Evolutionary conservation across 2,888 invertebrate species (phyloP).

Genomic region (Rotaria magnacalcarata): DNA sequence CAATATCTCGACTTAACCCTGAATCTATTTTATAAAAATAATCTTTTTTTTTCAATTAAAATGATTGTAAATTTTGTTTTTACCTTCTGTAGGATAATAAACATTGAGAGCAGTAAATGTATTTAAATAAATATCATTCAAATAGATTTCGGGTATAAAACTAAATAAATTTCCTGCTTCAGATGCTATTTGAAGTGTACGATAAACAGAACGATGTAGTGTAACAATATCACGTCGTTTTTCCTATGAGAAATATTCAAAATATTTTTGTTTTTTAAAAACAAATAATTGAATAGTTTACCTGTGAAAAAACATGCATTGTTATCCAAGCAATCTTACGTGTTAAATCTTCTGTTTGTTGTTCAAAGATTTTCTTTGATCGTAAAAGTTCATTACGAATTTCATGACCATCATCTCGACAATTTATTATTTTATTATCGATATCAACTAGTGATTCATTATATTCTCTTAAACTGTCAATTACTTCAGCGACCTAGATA

Average conservation of each 20-base stretch:
- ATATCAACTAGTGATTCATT: constrained; percentile 66
- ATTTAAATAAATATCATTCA: constrained; percentile 30
- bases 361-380: constrained; percentile 66
- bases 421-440: constrained; percentile 57
- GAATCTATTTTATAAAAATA: neutral
- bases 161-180: constrained; percentile 33
- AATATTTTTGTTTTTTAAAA: constrained; percentile 20
- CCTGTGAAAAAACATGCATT: constrained; percentile 67
- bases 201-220: constrained; percentile 26
- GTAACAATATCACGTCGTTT: constrained; percentile 47
- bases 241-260: neutral
- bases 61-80: too few relatives aligned
- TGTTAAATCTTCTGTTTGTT: constrained; percentile 64
- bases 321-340: constrained; percentile 71
- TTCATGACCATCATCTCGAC: constrained; percentile 48
- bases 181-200: constrained; percentile 13
- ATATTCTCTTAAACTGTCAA: constrained; percentile 68
- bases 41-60: too few relatives aligned
- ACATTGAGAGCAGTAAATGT: constrained; percentile 12
- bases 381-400: constrained; percentile 64
- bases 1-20: neutral
- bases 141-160: constrained; percentile 25
- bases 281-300: constrained; percentile 48
- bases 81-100: constrained; percentile 19
- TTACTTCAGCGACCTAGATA: constrained; percentile 61